Conservation (phyloP, 2,113 vertebrate genomes). For the Erinaceus europaeus region DNA sequence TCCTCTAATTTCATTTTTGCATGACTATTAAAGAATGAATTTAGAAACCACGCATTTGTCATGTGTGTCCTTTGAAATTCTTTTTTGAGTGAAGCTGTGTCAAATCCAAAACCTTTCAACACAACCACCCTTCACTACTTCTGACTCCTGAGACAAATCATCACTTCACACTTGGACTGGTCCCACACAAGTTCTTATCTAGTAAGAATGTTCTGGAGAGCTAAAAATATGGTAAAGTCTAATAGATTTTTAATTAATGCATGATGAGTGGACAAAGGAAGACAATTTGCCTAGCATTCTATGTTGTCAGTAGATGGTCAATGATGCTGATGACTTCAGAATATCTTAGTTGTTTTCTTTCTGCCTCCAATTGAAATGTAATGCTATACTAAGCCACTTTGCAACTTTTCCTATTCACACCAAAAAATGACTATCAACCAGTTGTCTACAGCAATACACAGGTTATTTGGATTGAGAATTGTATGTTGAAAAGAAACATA, state of each 20-base stretch:
- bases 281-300: not conserved
- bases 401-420: not conserved
- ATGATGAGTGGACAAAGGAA: not conserved
- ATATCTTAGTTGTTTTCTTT: not conserved
- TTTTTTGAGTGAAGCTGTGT: too few relatives aligned
- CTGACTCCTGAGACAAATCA: not conserved
- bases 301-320: not conserved
- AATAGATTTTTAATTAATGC: not conserved
- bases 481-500: not conserved
- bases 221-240: not conserved
- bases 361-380: not conserved
- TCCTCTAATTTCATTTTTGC: too few relatives aligned
- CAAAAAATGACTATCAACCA: not conserved
- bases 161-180: not conserved
- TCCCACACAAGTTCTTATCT: not conserved
- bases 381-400: not conserved
- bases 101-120: too few relatives aligned
- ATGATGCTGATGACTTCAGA: not conserved
- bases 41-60: too few relatives aligned
- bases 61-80: too few relatives aligned
- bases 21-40: too few relatives aligned
- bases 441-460: not conserved
- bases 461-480: not conserved
- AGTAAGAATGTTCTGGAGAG: not conserved
- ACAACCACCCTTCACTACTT: too few relatives aligned